Evolutionary conservation across 2,888 invertebrate genomes (phyloP), one percentile per base, ranked within the genome.

Genomic region (Ceratothoa steindachneri): DNA sequence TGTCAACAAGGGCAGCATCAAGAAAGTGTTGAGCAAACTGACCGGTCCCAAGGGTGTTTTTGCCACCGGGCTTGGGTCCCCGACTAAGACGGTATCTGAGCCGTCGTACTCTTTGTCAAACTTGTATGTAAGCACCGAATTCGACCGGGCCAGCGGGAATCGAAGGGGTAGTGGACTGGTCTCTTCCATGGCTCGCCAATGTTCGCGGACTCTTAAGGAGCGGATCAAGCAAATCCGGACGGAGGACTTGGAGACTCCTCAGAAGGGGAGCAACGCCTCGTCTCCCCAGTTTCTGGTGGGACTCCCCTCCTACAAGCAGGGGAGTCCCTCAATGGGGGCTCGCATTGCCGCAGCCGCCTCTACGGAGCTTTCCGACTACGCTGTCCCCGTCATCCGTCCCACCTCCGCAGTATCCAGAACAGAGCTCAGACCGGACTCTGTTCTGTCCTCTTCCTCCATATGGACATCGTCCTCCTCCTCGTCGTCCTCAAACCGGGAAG

Each of bases 271-370:
- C 30, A 76, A 67, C 29, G 67, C 71, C 1, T 53, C 80, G 1
- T 79, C 75, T 5, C 73, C 77, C 22, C 71, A 69, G 19, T 75
- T 68, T 27, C 52, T 72, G n/a, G 76, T 73, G 65, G 55, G 69
- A n/a, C 80, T 83, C 3, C 85, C 92, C 91, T 84, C 92, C 19
- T 80, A 80, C 69, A 77, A 80, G 65, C 82, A 81, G n/a, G 83
- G 93, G 12, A 93, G 93, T 81, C 90, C 91, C 80, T 88, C 90
- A 75, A 88, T 93, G 80, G 94, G 94, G 0, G 94, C 93, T 53
- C 89, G 94, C 80, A 93, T 95, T 83, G 95, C 95, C 0, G 83
- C 84, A 83, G 95, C 95, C 0, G 83, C 84, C 68, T 83, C 83
- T 24, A 81, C 82, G 55, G 83, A 84, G 65, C 81, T 81, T 19